Conservation (phyloP, 2,797 vertebrate genomes). For the Smutsia temminckii region DNA sequence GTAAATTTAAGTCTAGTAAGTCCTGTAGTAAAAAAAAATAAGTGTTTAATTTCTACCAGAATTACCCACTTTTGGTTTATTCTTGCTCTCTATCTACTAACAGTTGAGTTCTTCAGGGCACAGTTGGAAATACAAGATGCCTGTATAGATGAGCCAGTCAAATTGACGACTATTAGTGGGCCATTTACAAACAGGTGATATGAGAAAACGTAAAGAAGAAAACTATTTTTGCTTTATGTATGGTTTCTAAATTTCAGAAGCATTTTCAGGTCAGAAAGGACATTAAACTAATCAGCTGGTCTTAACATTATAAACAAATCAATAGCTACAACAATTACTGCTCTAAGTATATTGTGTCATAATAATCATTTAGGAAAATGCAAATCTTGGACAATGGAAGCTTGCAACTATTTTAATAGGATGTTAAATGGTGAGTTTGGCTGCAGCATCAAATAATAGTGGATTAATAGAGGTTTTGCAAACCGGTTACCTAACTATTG, state of each 20-base stretch:
- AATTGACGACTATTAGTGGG: background rate
- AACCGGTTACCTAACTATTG: background rate
- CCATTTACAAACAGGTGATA: background rate
- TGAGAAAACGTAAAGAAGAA: conserved; percentile 26
- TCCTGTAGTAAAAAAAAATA: background rate
- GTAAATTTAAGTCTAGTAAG: background rate
- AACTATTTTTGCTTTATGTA: background rate
- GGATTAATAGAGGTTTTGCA: background rate
- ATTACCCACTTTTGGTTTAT: background rate
- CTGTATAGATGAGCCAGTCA: background rate
- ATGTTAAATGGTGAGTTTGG: background rate
- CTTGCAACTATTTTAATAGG: background rate
- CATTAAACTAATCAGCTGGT: background rate
- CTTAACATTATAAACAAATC: background rate
- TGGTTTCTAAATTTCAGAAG: conserved; percentile 3
- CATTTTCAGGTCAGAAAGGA: conserved; percentile 7
- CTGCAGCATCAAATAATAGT: background rate
- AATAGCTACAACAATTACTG: background rate
- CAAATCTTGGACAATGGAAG: background rate
- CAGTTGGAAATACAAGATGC: background rate
- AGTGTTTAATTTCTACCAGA: background rate
- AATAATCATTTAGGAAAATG: background rate
- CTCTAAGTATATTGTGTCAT: background rate
- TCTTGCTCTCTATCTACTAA: background rate
- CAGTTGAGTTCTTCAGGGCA: background rate